These are phyloP conservation scores for Epicampocera succincta DNA, from an alignment of 2,888 invertebrate species.

Conservation along the genomic window DNA sequence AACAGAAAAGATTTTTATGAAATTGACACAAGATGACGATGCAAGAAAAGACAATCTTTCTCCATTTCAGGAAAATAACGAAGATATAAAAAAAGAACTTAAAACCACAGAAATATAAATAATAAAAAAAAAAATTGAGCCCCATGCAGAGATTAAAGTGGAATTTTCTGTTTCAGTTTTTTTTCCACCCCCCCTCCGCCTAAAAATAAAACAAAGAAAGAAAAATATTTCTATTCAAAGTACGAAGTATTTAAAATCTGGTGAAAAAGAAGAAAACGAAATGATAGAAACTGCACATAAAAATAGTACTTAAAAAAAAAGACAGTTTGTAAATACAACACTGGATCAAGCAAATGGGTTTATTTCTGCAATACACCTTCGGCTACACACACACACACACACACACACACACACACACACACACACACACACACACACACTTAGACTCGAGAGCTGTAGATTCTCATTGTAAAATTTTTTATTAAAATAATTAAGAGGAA, in stretches of 20 bases:
- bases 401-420: conserved; percentile 28
- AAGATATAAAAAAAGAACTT: not conserved
- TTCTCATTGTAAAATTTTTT: not conserved
- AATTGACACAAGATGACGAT: conserved; percentile 54
- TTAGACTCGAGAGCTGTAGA: conserved; percentile 10
- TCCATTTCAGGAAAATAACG: conserved; percentile 48
- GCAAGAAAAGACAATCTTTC: conserved; percentile 45
- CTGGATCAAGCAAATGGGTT: too few species aligned
- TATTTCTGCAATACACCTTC: too few species aligned
- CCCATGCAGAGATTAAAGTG: conserved; percentile 64
- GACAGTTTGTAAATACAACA: conserved; percentile 29
- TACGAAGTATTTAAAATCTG: not conserved
- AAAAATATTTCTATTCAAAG: not conserved
- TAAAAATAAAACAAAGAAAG: not conserved
- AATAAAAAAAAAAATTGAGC: conserved; percentile 60
- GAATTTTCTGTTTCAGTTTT: conserved; percentile 45
- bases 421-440: conserved; percentile 10
- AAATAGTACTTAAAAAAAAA: not conserved
- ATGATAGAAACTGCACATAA: not conserved
- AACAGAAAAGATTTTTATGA: conserved; percentile 42
- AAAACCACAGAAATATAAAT: conserved; percentile 13
- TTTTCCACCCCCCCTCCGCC: not conserved
- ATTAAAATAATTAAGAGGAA: conserved; percentile 8
- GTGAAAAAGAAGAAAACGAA: conserved; percentile 4
- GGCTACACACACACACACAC: not conserved